Evolutionary conservation across 2,888 invertebrate genomes (phyloP).

Genomic region (Catocala sponsa): DNA sequence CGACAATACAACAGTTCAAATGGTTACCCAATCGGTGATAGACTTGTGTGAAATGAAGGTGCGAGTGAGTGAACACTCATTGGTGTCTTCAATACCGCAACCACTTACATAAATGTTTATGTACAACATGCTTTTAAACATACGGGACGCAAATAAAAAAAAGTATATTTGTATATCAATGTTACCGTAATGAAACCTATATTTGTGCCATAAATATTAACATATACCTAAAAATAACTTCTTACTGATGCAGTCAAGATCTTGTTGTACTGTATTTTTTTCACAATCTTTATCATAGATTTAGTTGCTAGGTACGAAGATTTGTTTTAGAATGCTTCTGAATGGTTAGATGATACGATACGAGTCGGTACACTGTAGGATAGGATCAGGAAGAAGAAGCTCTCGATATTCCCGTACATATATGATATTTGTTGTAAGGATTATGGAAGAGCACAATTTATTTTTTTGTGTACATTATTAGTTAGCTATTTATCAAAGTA

Average conservation of each 20-base stretch:
- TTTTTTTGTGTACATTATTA: conserved; percentile 63
- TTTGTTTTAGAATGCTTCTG: conserved; percentile 47
- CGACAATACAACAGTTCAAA: conserved; percentile 2
- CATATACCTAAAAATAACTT: conserved; percentile 31
- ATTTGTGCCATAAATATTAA: conserved; percentile 47
- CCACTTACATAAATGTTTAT: conserved; percentile 16
- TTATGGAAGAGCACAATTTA: conserved; percentile 60
- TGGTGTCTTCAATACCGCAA: conserved; percentile 13
- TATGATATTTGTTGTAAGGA: conserved; percentile 43
- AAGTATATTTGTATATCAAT: conserved; percentile 42
- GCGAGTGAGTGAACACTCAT: conserved; percentile 3
- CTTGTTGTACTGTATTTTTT: conserved; percentile 28
- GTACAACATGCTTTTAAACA: conserved; percentile 40
- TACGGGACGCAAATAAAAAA: conserved; percentile 43
- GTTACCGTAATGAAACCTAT: conserved; percentile 47
- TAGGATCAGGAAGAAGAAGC: conserved; percentile 33
- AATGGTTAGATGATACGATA: conserved; percentile 18
- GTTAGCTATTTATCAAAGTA: conserved; percentile 63
- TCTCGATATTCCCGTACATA: conserved; percentile 42
- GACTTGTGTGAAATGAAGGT: neutral
- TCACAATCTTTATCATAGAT: conserved; percentile 35
- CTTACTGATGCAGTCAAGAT: conserved; percentile 34
- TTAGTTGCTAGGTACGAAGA: conserved; percentile 47
- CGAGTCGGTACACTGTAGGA: conserved; percentile 35
- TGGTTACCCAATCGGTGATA: conserved; percentile 11